Conservation (phyloP, 2,113 vertebrate species). For the Geococcyx californianus region DNA sequence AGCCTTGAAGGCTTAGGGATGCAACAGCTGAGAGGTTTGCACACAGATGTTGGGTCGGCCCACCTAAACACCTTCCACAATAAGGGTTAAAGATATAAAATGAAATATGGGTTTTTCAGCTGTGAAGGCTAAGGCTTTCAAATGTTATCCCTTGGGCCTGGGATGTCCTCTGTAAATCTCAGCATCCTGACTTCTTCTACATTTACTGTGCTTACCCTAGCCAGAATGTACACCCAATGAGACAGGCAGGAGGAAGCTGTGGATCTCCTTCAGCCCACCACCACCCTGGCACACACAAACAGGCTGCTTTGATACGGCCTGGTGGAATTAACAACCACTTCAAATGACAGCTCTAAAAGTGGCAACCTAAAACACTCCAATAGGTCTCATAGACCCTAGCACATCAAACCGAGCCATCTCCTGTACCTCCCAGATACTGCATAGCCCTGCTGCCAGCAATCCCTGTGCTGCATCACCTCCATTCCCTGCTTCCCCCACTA, state of each 20-base stretch:
- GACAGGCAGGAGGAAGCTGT: neutral
- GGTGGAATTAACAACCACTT: neutral
- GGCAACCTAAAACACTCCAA: neutral
- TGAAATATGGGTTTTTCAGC: neutral
- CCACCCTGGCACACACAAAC: neutral
- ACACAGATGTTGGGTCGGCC: neutral
- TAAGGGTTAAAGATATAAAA: neutral
- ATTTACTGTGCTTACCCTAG: fast-evolving
- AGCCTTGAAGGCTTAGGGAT: neutral
- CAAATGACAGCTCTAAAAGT: neutral
- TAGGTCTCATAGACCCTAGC: neutral
- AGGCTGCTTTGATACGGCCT: fast-evolving
- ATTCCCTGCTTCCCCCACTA: neutral
- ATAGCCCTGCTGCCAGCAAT: neutral
- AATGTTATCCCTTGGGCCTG: neutral
- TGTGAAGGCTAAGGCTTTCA: neutral
- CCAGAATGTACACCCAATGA: fast-evolving
- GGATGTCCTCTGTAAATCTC: neutral
- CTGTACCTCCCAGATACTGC: fast-evolving
- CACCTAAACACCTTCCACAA: neutral
- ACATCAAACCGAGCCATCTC: neutral
- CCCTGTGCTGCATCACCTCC: fast-evolving
- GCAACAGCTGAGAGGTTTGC: neutral
- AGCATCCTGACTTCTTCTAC: neutral
- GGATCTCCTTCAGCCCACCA: neutral